Conservation (phyloP, 2,888 invertebrate species). For the Hedya salicella region DNA sequence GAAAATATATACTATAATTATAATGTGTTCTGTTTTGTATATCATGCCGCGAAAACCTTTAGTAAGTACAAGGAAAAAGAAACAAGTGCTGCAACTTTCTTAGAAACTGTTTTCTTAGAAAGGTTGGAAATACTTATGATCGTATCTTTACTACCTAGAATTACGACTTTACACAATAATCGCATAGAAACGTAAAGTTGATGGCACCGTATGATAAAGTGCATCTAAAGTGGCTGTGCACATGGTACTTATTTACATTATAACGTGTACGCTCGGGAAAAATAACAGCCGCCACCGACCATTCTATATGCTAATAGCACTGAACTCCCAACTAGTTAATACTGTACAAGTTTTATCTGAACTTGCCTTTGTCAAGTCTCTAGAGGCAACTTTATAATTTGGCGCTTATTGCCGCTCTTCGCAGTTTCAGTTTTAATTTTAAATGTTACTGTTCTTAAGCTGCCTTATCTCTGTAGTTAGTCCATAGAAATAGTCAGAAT, state of each 20-base stretch:
- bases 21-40: no score
- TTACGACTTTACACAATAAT: background rate
- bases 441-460: background rate
- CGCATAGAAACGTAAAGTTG: slow-evolving; percentile 1
- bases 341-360: slow-evolving; percentile 61
- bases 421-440: slow-evolving; percentile 14
- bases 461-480: slow-evolving; percentile 1
- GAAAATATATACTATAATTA: no score
- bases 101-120: background rate
- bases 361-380: slow-evolving; percentile 47
- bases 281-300: slow-evolving; percentile 60
- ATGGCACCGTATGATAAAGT: slow-evolving; percentile 46
- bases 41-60: no score
- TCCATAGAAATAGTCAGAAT: background rate
- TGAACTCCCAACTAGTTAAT: slow-evolving; percentile 59
- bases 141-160: background rate
- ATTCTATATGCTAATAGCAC: slow-evolving; percentile 69
- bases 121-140: background rate
- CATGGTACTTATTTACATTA: slow-evolving; percentile 64
- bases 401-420: slow-evolving; percentile 16
- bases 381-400: slow-evolving; percentile 46
- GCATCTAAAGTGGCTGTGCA: slow-evolving; percentile 57
- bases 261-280: slow-evolving; percentile 65
- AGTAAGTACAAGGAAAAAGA: background rate
- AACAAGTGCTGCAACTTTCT: background rate